Evolutionary conservation across 2,797 vertebrate genomes (phyloP), one percentile per base, ranked within the genome.

Genomic region (Gallirallus australis): DNA sequence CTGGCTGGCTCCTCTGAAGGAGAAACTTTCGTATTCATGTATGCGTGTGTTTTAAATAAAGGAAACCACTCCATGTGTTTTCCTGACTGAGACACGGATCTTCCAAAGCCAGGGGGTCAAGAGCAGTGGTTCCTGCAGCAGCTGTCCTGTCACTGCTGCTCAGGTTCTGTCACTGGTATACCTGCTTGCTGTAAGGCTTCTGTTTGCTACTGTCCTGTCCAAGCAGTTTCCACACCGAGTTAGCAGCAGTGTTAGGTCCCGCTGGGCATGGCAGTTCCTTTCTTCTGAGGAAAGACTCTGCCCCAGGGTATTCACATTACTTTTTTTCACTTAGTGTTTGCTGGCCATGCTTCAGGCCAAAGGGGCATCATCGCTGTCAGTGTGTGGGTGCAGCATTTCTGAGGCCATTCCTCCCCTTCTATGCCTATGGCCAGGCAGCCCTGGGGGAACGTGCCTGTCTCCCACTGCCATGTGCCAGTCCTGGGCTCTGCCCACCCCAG

Each of bases 81-180:
- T 77, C 86, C 63, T 79, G 48, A 71, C 42, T 21, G 37, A 94
- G 85, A 52, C 1, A 2, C 33, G 7, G 65, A 16, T 83, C 95
- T 95, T 76, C 54, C 70, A 28, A 79, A 90, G 86, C 39, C 72
- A 63, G 21, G 31, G 9, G 66, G 76, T 72, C 17, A 48, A 40
- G 83, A 73, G 31, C 19, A 66, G 40, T 81, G 69, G 59, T 59
- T 94, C 15, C 57, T 78, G 69, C 61, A 75, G 45, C 1, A 2
- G n/a, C 35, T 83, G 15, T 76, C 73, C 90, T 84, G 42, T 78
- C 59, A 20, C 25, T 59, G 47, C 59, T 89, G 69, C 66, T 79
- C 31, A 59, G 61, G 66, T 65, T 75, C 77, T 94, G 83, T 79
- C 65, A 84, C 66, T 93, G 80, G 86, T 90, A 93, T 70, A 90